A percentile compares a stretch with the other conserved stretches of the same genome.
phyloP scores from a whole-genome alignment of 1,140 invertebrate species.

The Drepana arcuata region DNA sequence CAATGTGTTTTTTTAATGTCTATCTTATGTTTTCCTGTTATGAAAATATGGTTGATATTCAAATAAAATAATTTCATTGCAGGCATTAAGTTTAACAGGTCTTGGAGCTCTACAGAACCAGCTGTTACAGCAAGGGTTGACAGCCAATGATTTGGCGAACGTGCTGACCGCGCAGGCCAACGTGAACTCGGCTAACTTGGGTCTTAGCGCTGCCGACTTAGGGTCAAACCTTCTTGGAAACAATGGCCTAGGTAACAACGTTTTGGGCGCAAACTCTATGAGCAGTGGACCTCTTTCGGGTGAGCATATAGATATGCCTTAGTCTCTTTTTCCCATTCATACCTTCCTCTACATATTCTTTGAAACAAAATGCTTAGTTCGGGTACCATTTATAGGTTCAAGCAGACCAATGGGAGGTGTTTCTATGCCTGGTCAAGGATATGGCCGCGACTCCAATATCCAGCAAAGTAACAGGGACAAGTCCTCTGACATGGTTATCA shows the following conservation, averaged over 20 bases:
- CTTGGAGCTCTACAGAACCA: slow-evolving; percentile 72
- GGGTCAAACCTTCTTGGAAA: slow-evolving; percentile 29
- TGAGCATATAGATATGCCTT: slow-evolving; percentile 10
- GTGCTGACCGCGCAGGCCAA: slow-evolving; percentile 43
- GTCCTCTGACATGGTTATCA: slow-evolving; percentile 57
- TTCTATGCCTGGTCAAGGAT: slow-evolving; percentile 32
- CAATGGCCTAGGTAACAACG: slow-evolving; percentile 24
- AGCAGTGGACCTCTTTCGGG: slow-evolving; percentile 52
- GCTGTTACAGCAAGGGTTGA: slow-evolving; percentile 66
- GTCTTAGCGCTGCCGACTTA: slow-evolving; percentile 21
- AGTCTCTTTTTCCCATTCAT: too few species aligned
- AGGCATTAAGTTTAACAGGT: slow-evolving; percentile 58
- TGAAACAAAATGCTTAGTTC: too few species aligned
- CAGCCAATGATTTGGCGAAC: slow-evolving; percentile 52
- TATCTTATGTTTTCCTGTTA: slow-evolving; percentile 15
- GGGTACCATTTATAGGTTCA: slow-evolving; percentile 29
- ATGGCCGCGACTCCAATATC: slow-evolving; percentile 27
- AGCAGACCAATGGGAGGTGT: slow-evolving; percentile 38
- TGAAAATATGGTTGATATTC: too few species aligned
- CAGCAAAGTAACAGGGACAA: slow-evolving; percentile 36
- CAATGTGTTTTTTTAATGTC: slow-evolving; percentile 1
- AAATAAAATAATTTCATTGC: too few species aligned
- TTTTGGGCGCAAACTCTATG: slow-evolving; percentile 35
- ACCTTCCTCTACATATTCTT: too few species aligned
- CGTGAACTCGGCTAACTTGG: slow-evolving; percentile 31